phyloP scores from a whole-genome alignment of 2,113 vertebrate species.

The Erythrolamprus reginae region DNA sequence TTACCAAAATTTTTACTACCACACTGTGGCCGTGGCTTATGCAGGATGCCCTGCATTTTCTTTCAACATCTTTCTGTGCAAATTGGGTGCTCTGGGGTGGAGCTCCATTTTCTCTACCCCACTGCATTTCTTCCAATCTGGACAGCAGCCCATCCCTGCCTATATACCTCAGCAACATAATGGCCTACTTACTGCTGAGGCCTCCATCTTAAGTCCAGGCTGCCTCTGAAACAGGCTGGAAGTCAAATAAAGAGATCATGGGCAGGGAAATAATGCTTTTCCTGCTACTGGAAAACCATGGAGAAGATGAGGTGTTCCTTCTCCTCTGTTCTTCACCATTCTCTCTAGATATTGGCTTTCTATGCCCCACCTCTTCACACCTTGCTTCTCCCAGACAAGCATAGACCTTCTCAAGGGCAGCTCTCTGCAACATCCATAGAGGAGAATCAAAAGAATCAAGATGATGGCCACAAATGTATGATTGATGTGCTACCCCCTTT shows the following conservation, averaged over 20 bases:
- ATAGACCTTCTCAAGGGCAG: background rate
- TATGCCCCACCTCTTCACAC: background rate
- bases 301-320: background rate
- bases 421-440: background rate
- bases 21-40: too few species aligned
- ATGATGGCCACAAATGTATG: background rate
- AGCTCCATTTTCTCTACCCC: too few species aligned
- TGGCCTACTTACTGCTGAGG: background rate
- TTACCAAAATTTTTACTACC: too few species aligned
- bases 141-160: too few species aligned
- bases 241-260: background rate
- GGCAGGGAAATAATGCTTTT: background rate
- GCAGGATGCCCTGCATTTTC: too few species aligned
- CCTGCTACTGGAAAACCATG: background rate
- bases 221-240: background rate
- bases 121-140: too few species aligned
- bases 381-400: background rate
- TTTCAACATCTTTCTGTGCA: too few species aligned
- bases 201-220: background rate
- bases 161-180: background rate
- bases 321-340: background rate
- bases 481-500: background rate
- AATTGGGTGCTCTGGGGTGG: too few species aligned
- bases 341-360: background rate
- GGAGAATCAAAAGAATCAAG: background rate